Percentiles rank a stretch among this genome's conserved stretches.
Conservation (phyloP, 2,888 invertebrate species). For the Phorcus lineatus region DNA sequence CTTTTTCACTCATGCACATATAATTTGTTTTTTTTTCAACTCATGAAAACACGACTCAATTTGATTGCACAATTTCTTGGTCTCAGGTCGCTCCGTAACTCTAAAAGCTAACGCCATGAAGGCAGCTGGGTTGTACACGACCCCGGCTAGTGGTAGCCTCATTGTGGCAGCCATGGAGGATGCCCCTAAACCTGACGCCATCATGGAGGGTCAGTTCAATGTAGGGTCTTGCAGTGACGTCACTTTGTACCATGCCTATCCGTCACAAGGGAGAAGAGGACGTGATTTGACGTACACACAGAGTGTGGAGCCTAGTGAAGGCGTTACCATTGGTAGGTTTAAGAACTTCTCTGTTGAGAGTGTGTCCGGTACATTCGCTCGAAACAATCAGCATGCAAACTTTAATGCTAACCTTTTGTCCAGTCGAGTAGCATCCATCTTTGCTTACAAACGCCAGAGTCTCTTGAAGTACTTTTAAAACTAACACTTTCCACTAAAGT, state of each 20-base stretch:
- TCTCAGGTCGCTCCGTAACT: not conserved
- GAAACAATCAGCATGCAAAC: no score
- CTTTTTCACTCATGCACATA: no score
- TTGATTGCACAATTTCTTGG: no score
- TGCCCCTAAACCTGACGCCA: not conserved
- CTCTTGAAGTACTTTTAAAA: no score
- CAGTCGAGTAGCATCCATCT: no score
- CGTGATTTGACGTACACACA: not conserved
- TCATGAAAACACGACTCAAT: no score
- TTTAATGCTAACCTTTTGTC: no score
- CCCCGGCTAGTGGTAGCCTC: not conserved
- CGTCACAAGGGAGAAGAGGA: not conserved
- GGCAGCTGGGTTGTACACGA: not conserved
- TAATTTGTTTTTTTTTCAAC: no score
- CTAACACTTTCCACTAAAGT: no score
- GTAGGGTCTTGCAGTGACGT: not conserved
- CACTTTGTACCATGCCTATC: not conserved
- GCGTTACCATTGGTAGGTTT: not conserved
- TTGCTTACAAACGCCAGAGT: no score
- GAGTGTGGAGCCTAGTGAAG: not conserved
- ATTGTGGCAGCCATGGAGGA: not conserved
- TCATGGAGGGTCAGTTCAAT: not conserved
- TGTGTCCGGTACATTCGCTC: no score
- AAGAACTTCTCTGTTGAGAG: no score
- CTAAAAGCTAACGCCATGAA: not conserved